Base-by-base conservation (phyloP, 2,797 vertebrate genomes). In the Tragopan temminckii region DNA sequence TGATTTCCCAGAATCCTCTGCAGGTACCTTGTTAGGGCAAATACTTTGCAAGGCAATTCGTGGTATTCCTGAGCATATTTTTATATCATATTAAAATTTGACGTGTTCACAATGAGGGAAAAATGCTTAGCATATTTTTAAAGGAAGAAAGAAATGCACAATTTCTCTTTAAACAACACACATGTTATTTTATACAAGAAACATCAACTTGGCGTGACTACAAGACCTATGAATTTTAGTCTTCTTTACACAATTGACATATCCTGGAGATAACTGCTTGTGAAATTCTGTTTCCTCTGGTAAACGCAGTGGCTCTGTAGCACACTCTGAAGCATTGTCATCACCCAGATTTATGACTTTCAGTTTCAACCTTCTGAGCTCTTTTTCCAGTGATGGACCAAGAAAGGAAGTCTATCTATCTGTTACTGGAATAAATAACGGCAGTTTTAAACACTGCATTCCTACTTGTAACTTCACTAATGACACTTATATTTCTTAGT, bases 331-430 rank as follows among this genome's bases (percentile, higher is more conserved):
- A 89, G 42, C 78, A 19, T 45, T 92, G n/a, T 87, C 79, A 85
- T 85, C 80, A 81, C 63, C 20, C 46, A 72, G 80, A 90, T 95
- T 94, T 96, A 90, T 80, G 58, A 87, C 61, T 93, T 93, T 84
- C 31, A 81, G 59, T 95, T 94, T 45, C 40, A 92, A 38, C 62
- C 69, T 64, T 85, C 59, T 48, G 50, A 45, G 66, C 48, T 33
- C 11, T 71, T 84, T 90, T 62, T 63, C 64, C 46, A 48, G 46
- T 70, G 80, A 69, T 94, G 82, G 82, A 80, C 15, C 55, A 76
- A 81, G 90, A 85, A 79, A 93, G 85, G 92, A 95, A 95, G 89
- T 92, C 95, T 94, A 84, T 96, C 66, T 94, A 11, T 93, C 70
- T 69, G 95, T 93, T 71, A 16, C 80, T 93, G 71, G 75, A 82